Base-by-base conservation (phyloP, 2,113 vertebrate species). In the Myotis brandtii region DNA sequence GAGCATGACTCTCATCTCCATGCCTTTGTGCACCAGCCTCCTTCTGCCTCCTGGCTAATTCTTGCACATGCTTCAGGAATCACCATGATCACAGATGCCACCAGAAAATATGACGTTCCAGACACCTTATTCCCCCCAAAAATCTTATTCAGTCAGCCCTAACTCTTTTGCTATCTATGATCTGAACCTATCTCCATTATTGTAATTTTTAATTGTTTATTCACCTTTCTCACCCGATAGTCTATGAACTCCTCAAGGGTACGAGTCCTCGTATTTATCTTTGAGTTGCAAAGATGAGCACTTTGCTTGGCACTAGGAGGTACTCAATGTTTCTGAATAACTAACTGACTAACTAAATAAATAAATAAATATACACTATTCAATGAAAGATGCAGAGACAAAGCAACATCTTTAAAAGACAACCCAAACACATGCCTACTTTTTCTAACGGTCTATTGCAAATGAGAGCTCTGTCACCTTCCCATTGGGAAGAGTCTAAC, bases 401-500 rank as follows among this genome's bases (percentile, higher is more conserved):
- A 92, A 94, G 27, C 50, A 90, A 80, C 69, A 91, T 93, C 50
- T 95, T 93, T 79, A 93, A 92, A 93, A 89, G 88, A 86, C 43
- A 96, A 87, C 46, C 32, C 75, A 96, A 93, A 92, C 56, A 85
- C 27, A 80, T 46, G 86, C 82, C 96, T 96, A 91, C 64, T 94
- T 94, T 95, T 96, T 69, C 67, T 91, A 95, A 96, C 48, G 50
- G 93, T 72, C 46, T 93, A 4, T 77, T 90, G 81, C 67, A 84
- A 94, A 94, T 0, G 5, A 86, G 13, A 84, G 52, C 52, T 91
- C 90, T 85, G 59, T 93, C 89, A 93, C 76, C 83, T 96, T 96
- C 94, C 89, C 93, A 87, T 23, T 92, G 86, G 95, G 94, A 89
- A 96, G 91, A 87, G 18, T 86, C 93, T 94, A 96, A 85, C 20